These are phyloP conservation scores for Corythornis cristatus DNA, from an alignment of 2,113 vertebrate species.

Conservation along the genomic window DNA sequence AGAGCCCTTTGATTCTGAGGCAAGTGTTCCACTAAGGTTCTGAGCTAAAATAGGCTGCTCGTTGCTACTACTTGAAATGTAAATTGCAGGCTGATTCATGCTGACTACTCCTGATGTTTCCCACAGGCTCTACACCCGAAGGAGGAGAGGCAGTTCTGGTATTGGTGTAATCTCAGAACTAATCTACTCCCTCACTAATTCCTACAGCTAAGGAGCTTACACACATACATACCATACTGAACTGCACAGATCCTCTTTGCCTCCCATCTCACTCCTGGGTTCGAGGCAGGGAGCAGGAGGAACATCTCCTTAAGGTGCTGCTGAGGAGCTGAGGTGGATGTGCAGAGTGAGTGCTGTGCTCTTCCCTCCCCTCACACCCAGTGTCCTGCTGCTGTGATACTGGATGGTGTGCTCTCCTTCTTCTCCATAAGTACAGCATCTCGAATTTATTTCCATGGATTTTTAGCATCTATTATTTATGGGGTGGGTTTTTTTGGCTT, in stretches of 20 bases:
- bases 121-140: conserved; percentile 25
- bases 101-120: conserved; percentile 12
- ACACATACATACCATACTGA: conserved; percentile 32
- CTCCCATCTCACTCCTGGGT: neutral
- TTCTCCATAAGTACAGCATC: neutral
- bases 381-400: neutral
- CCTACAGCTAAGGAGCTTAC: conserved; percentile 50
- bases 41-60: neutral
- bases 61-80: conserved; percentile 24
- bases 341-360: neutral
- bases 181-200: conserved; percentile 61
- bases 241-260: conserved; percentile 59
- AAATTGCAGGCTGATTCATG: conserved; percentile 37
- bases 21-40: neutral
- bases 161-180: conserved; percentile 47
- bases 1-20: neutral
- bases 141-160: conserved; percentile 21
- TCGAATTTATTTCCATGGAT: neutral
- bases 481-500: neutral
- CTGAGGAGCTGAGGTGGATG: neutral
- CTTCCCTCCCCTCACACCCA: neutral
- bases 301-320: neutral
- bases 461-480: neutral
- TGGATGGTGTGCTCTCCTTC: neutral
- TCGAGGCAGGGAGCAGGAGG: neutral